Percentiles rank a stretch among this genome's conserved stretches.
These are phyloP conservation scores for Elysia crispata DNA, from an alignment of 2,888 invertebrate species.

Conservation along the genomic window DNA sequence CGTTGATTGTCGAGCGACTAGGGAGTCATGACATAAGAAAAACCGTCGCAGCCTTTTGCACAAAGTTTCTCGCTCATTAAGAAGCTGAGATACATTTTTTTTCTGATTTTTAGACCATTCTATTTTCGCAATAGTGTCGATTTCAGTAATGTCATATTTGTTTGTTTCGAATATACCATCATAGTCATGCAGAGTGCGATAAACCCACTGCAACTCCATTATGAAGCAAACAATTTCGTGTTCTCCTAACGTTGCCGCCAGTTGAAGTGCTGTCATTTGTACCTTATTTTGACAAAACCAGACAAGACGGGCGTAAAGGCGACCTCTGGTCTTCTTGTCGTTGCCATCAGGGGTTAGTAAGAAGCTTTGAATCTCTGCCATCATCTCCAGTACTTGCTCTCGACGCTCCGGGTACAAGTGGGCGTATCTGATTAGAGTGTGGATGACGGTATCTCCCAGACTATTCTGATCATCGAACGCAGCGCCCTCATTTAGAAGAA, in stretches of 20 bases:
- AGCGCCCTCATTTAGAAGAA: conserved; percentile 52
- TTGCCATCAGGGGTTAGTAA: too few relatives aligned
- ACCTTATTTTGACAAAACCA: conserved; percentile 62
- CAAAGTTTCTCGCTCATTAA: too few relatives aligned
- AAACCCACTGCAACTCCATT: conserved; percentile 58
- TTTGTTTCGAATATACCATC: conserved; percentile 67
- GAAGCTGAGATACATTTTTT: background rate
- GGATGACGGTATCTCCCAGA: conserved; percentile 59
- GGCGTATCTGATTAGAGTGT: conserved; percentile 57
- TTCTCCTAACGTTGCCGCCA: conserved; percentile 59
- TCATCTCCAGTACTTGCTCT: conserved; percentile 28
- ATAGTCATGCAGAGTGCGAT: conserved; percentile 61
- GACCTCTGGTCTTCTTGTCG: too few relatives aligned
- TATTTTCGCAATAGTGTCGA: conserved; percentile 59
- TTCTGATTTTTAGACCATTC: background rate
- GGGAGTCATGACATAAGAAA: background rate
- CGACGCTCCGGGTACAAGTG: conserved; percentile 56
- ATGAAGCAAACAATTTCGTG: conserved; percentile 58
- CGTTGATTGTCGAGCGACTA: background rate
- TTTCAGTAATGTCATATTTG: conserved; percentile 64
- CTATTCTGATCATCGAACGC: conserved; percentile 50
- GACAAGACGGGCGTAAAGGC: conserved; percentile 30
- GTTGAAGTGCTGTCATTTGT: conserved; percentile 58
- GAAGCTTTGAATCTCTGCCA: conserved; percentile 14
- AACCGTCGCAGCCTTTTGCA: too few relatives aligned